phyloP scores from a whole-genome alignment of 2,797 vertebrate genomes.

The Eospalax fontanierii region DNA sequence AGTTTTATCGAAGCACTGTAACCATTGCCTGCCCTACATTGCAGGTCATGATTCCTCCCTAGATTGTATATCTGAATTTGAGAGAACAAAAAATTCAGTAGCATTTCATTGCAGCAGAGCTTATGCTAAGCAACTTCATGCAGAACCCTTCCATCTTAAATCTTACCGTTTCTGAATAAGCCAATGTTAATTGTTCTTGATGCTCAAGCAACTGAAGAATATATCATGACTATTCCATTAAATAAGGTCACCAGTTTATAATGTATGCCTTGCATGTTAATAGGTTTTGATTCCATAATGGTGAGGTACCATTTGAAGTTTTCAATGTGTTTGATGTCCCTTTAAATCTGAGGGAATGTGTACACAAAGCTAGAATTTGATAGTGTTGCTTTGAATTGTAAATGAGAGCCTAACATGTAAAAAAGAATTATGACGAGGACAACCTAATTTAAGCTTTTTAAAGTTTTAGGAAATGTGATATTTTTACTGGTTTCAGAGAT shows the following conservation, averaged over 20 bases:
- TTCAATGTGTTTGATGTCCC: slow-evolving; percentile 48
- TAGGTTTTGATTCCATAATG: slow-evolving; percentile 42
- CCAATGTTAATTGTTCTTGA: neutral
- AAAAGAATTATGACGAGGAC: slow-evolving; percentile 64
- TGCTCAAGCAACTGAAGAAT: neutral
- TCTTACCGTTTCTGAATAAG: slow-evolving; percentile 13
- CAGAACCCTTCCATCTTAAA: neutral
- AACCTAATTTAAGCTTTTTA: slow-evolving; percentile 73
- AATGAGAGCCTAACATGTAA: slow-evolving; percentile 55
- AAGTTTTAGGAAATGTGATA: slow-evolving; percentile 83
- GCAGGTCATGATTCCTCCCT: neutral
- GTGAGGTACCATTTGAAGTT: neutral
- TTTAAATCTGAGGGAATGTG: slow-evolving; percentile 23
- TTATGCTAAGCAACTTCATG: neutral
- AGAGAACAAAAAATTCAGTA: slow-evolving; percentile 17
- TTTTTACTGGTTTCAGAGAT: slow-evolving; percentile 83
- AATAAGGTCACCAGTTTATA: neutral
- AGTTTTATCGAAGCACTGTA: neutral
- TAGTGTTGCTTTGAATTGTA: slow-evolving; percentile 54
- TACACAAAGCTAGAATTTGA: slow-evolving; percentile 33
- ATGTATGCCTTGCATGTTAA: slow-evolving; percentile 51
- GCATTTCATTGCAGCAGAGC: neutral
- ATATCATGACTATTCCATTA: neutral
- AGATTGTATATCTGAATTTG: neutral
- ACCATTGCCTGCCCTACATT: neutral